Evolutionary conservation across 1,140 invertebrate genomes (phyloP).

Genomic region (Steinernema khuongi): DNA sequence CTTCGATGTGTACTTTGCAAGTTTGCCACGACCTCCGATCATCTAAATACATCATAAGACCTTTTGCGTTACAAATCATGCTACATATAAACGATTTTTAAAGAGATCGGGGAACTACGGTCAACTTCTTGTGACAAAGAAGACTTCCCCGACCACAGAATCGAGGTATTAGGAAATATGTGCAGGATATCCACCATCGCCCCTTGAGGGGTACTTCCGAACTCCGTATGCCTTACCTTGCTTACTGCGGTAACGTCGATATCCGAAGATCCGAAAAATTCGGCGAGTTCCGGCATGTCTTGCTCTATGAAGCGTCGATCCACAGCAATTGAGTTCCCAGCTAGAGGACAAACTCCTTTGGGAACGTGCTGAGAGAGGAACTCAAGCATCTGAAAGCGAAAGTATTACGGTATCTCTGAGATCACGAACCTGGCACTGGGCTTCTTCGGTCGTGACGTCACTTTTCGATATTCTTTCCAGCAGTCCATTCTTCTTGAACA

Average conservation of each 20-base stretch:
- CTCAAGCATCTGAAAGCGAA: conserved; percentile 67
- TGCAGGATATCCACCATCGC: background rate
- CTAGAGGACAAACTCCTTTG: conserved; percentile 68
- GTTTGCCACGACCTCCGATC: background rate
- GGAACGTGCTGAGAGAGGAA: conserved; percentile 69
- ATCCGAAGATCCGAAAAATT: background rate
- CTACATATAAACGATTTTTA: no score
- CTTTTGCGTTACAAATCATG: background rate
- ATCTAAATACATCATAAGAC: no score
- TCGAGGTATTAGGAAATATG: background rate
- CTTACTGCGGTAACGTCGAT: background rate
- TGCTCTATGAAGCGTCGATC: conserved; percentile 74
- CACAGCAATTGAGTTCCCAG: conserved; percentile 81
- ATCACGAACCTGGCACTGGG: conserved; percentile 63
- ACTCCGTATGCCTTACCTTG: background rate
- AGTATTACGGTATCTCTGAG: no score
- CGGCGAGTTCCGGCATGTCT: conserved; percentile 70
- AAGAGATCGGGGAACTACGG: no score
- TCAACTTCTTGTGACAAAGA: no score
- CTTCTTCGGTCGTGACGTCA: conserved; percentile 66
- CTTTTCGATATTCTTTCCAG: conserved; percentile 63
- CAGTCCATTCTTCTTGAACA: conserved; percentile 44
- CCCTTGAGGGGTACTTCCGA: no score
- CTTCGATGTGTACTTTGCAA: background rate
- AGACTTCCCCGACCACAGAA: no score